Base-by-base conservation (phyloP, 2,888 invertebrate genomes). In the Drosophila robusta region DNA sequence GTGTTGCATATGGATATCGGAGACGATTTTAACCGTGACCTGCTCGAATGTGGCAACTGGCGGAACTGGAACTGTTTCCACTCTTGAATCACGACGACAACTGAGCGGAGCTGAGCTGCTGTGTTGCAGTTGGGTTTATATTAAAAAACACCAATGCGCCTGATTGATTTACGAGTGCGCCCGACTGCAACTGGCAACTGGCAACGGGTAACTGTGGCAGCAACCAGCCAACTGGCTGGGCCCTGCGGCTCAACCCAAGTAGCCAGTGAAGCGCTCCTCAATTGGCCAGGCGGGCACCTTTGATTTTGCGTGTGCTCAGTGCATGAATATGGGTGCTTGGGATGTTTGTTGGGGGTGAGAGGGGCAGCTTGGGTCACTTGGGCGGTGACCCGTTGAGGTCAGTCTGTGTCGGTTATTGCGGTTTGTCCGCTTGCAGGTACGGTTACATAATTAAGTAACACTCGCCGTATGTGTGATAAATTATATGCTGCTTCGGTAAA, bases 91-190 rank as follows among this genome's bases (percentile, higher is more conserved):
- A 8, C 18, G 45, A 12, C 36, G 60, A 46, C 50, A 69, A 38
- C 24, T 26, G 42, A 54, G 18, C 42, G 38, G 24, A 24, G 39
- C 32, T 56, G 34, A 34, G 4, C 45, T 57, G 45, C 38, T 41
- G 54, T 9, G 36, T 14, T 52, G 14, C 29, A 45, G 14, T 7
- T 68, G 55, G 70, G 38, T 68, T 69, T 76, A 75, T 75, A 85
- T 89, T 88, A 75, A 78, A 86, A 84, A 80, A 75, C 80, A 68
- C 78, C 87, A 64, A 68, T 73, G 80, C 46, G 74, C 68, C 51
- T 85, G 84, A 85, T 87, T 85, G 84, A 85, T 85, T 89, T 89
- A 89, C 77, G 87, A 80, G 69, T 61, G 36, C 60, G 71, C 66
- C 66, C 61, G 63, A 58, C 38, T 72, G 71, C 29, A 29, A 29